Base-by-base conservation (phyloP, 2,888 invertebrate species). In the Amphimallon solstitiale region DNA sequence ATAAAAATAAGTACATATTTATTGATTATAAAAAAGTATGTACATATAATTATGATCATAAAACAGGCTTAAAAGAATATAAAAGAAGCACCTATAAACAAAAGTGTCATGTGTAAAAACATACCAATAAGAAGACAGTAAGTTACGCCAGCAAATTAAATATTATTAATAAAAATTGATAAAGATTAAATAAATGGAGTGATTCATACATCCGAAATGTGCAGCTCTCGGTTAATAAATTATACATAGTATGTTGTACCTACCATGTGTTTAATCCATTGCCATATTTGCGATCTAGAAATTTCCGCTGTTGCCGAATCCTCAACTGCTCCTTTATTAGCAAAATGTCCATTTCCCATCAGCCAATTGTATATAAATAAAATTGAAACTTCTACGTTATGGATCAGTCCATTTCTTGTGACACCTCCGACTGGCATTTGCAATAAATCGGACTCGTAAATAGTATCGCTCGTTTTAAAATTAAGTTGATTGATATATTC, bases 291-390 rank as follows among this genome's bases (percentile, higher is more conserved):
- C 21, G 86, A 87, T 59, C 91, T 83, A 0, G 90, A 90, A 75
- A 91, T 91, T 80, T 92, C 91, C 1, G 91, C 91, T 0, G 91
- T 91, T 2, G 91, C 91, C 0, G 90, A 90, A 77, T 92, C 91
- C 77, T 91, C 91, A 21, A 91, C 86, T 19, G 85, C 84, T 9
- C 88, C 89, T 68, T 85, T 85, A 67, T 87, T 86, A 73, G 86
- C 85, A 78, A 90, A 91, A 75, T 90, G 89, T 0, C 91, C 91
- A 23, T 84, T 84, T 0, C 90, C 91, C 1, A 84, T 85, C 68
- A 91, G 77, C 91, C 91, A 91, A 71, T 90, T 85, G 75, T 87
- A 89, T 49, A 91, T 85, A 74, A 90, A 92, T 40, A 90, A 82
- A 63, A 90, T 85, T 0, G 88, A 85, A 2, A 91, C 88, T 0